A percentile compares a stretch with the other conserved stretches of the same genome.
Evolutionary conservation across 2,888 invertebrate species (phyloP).

Genomic region (Drosophila neotestacea): DNA sequence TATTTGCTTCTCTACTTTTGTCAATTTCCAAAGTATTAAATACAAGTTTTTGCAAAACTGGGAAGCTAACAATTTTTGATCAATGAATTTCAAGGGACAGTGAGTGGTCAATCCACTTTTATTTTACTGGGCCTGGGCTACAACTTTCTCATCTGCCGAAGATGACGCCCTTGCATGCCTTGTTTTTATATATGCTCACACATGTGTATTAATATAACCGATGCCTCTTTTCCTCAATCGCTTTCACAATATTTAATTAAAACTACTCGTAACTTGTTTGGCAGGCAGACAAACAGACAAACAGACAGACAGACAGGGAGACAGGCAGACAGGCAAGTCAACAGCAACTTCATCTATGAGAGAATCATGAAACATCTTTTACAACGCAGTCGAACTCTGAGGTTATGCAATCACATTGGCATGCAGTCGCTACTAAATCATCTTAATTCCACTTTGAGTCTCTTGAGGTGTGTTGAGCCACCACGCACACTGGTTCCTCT

Average conservation of each 20-base stretch:
- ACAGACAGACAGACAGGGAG: no score
- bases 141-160: slow-evolving; percentile 29
- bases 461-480: no score
- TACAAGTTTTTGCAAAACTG: no score
- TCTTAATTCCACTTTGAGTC: background rate
- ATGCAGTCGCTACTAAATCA: slow-evolving; percentile 43
- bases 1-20: no score
- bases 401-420: slow-evolving; percentile 65
- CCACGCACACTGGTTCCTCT: no score
- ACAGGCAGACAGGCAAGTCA: background rate
- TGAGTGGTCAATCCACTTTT: no score
- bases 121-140: background rate
- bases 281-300: background rate
- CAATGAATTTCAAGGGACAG: no score
- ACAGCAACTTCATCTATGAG: slow-evolving; percentile 46
- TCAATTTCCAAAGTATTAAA: no score
- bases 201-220: background rate
- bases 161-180: slow-evolving; percentile 24
- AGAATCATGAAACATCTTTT: no score
- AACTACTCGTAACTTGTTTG: slow-evolving; percentile 55
- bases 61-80: no score
- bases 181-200: background rate
- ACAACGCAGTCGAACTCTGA: background rate
- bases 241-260: slow-evolving; percentile 30
- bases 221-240: slow-evolving; percentile 16